phyloP scores from a whole-genome alignment of 2,888 invertebrate genomes.

The Sipha maydis region DNA sequence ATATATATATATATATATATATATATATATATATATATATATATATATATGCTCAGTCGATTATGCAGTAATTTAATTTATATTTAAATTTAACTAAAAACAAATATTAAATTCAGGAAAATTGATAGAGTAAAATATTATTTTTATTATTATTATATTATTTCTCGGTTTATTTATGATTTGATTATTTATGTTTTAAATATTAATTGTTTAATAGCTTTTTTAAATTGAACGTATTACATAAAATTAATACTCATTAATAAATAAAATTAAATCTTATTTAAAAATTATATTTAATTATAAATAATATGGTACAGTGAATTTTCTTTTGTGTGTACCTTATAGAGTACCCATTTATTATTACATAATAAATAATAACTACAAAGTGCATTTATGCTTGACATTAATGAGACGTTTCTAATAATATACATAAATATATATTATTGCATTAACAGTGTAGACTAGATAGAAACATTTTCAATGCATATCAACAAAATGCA shows the following conservation, averaged over 20 bases:
- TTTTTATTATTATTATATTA: background rate
- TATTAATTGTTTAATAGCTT: background rate
- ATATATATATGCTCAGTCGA: no score
- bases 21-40: no score
- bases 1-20: no score
- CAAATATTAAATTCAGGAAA: background rate
- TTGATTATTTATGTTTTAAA: background rate
- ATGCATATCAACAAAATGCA: background rate
- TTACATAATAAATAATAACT: constrained; percentile 32
- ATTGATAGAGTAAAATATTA: background rate
- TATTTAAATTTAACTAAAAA: background rate
- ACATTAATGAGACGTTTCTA: constrained; percentile 28
- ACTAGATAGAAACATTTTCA: background rate
- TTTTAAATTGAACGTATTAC: constrained; percentile 16
- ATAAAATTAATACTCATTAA: background rate
- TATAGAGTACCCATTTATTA: background rate
- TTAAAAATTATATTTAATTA: background rate
- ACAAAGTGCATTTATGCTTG: constrained; percentile 1
- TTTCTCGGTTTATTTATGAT: constrained; percentile 14
- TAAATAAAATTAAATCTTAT: no score
- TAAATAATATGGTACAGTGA: background rate
- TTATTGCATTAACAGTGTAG: background rate
- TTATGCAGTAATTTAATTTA: background rate
- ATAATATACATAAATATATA: background rate
- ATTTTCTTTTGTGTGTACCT: background rate